Conservation (phyloP, 2,797 vertebrate species). For the Heterohyrax brucei region DNA sequence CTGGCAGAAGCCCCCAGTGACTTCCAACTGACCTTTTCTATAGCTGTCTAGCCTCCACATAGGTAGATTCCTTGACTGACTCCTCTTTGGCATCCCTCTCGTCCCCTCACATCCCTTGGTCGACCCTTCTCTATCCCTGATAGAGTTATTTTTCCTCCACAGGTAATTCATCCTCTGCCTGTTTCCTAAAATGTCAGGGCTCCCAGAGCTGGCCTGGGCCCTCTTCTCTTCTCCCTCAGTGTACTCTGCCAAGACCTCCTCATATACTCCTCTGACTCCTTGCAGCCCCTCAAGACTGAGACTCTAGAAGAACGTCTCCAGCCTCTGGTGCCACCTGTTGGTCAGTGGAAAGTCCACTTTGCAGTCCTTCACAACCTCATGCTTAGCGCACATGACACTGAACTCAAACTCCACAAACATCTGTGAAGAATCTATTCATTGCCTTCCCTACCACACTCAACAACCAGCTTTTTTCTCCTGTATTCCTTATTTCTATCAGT, state of each 20-base stretch:
- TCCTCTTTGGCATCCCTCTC: background rate
- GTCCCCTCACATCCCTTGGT: no score
- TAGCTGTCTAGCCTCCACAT: background rate
- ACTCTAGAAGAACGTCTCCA: background rate
- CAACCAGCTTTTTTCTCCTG: background rate
- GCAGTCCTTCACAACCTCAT: background rate
- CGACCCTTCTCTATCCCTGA: background rate
- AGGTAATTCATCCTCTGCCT: background rate
- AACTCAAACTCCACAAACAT: background rate
- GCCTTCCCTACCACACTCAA: background rate
- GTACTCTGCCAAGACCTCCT: background rate
- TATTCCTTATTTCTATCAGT: no score
- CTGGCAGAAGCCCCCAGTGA: background rate
- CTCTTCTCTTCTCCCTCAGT: background rate
- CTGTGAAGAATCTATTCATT: accelerated
- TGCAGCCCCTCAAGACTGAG: no score
- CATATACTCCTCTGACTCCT: background rate
- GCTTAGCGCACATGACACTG: accelerated
- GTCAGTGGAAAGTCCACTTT: background rate
- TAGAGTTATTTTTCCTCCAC: no score
- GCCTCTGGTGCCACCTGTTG: background rate
- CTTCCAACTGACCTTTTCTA: background rate
- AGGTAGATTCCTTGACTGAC: background rate
- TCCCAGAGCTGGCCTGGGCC: background rate
- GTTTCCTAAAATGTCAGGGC: background rate